These are phyloP conservation scores for Hirudinaria manillensis DNA, from an alignment of 2,888 invertebrate genomes.

Conservation along the genomic window DNA sequence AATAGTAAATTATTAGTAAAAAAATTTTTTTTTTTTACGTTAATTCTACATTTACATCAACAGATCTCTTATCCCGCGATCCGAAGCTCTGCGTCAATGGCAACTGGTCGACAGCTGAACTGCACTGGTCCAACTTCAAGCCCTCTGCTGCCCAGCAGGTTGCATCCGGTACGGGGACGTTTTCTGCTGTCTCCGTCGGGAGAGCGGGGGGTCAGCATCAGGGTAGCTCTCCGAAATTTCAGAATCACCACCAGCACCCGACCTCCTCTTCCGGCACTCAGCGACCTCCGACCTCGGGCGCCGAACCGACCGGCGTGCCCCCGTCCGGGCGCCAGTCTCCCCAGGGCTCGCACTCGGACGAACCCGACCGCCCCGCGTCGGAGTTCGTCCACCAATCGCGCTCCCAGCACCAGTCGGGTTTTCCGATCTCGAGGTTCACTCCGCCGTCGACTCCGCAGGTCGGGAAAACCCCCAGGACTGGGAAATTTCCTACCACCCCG, in stretches of 20 bases:
- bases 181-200: not conserved
- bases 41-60: not conserved
- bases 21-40: not conserved
- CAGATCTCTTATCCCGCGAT: conserved; percentile 1
- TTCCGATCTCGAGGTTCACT: conserved; percentile 42
- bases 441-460: conserved; percentile 60
- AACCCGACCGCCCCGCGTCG: conserved; percentile 24
- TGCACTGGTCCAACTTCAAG: conserved; percentile 14
- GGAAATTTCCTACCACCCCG: conserved; percentile 73
- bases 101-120: conserved; percentile 3
- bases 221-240: conserved; percentile 44
- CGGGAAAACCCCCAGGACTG: conserved; percentile 46
- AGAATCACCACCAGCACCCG: conserved; percentile 37
- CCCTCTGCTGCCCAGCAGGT: not conserved
- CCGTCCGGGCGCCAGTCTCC: conserved; percentile 49
- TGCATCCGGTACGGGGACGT: not conserved
- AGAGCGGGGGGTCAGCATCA: conserved; percentile 47
- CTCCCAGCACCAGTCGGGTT: not conserved
- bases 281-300: conserved; percentile 37
- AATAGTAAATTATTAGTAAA: not conserved
- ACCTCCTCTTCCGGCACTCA: conserved; percentile 48
- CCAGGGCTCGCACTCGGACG: conserved; percentile 39
- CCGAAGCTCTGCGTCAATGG: conserved; percentile 40
- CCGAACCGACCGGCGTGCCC: conserved; percentile 43
- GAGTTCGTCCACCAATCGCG: not conserved